phyloP scores from a whole-genome alignment of 2,113 vertebrate species.

The Mus pahari region DNA sequence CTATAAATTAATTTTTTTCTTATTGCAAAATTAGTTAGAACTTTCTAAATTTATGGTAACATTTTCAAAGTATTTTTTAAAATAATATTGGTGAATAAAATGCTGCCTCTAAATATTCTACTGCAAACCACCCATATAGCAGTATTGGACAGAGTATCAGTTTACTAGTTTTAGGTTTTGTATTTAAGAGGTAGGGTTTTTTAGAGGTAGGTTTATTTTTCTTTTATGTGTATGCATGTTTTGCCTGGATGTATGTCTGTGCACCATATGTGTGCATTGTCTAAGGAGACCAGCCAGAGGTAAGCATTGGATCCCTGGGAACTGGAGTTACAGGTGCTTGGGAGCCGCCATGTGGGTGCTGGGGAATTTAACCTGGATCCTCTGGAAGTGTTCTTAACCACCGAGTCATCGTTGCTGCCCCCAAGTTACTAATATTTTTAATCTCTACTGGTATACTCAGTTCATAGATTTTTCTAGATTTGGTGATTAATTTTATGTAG shows the following conservation, averaged over 20 bases:
- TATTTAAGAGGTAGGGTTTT: neutral
- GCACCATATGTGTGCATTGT: neutral
- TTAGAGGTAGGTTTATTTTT: neutral
- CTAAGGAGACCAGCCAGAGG: neutral
- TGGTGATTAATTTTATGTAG: slow-evolving; percentile 17
- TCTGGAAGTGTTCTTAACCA: neutral
- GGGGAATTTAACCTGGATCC: neutral
- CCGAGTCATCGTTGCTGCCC: neutral
- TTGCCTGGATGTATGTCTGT: neutral
- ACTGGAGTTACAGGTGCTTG: neutral
- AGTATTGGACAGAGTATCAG: neutral
- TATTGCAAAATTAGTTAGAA: slow-evolving; percentile 25
- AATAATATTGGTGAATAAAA: neutral
- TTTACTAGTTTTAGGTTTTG: slow-evolving; percentile 58
- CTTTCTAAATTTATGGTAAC: slow-evolving; percentile 17
- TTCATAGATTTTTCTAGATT: slow-evolving; percentile 49
- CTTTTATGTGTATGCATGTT: neutral
- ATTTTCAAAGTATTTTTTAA: slow-evolving; percentile 48
- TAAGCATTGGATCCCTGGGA: neutral
- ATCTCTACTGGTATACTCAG: neutral
- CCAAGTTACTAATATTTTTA: neutral
- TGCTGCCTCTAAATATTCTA: slow-evolving; percentile 26
- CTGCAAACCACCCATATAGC: neutral
- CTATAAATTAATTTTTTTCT: slow-evolving; percentile 51
- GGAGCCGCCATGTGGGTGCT: neutral